Conservation (phyloP, 2,888 invertebrate genomes). For the Anarsia innoxiella region DNA sequence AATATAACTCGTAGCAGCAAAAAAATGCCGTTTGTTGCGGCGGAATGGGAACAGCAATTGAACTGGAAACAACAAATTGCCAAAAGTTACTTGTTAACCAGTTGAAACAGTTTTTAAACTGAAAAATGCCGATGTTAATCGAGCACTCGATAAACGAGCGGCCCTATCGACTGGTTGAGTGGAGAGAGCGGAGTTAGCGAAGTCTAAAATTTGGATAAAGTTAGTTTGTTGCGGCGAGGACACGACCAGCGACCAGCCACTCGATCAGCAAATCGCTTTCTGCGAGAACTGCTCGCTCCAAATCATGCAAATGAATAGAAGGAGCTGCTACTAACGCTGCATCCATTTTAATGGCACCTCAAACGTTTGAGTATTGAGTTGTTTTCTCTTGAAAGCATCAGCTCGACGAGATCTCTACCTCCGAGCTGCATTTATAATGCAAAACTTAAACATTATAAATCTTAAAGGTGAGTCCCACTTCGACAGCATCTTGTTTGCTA, state of each 20-base stretch:
- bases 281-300: conserved; percentile 19
- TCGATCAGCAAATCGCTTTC: conserved; percentile 32
- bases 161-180: conserved; percentile 10
- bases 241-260: conserved; percentile 41
- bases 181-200: conserved; percentile 21
- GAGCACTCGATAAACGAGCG: conserved; percentile 10
- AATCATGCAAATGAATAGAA: conserved; percentile 14
- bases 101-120: neutral
- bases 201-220: conserved; percentile 46
- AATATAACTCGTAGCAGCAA: no score
- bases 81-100: no score
- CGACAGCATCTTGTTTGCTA: no score
- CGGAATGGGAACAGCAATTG: no score
- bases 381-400: neutral
- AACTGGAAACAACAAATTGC: no score
- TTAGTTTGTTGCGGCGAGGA: conserved; percentile 48
- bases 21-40: no score
- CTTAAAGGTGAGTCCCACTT: no score
- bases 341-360: conserved; percentile 6
- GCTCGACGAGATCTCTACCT: no score
- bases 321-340: conserved; percentile 5
- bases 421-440: no score
- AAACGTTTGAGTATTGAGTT: neutral
- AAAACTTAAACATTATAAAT: no score
- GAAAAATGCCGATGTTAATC: neutral